Percentiles rank a stretch among this genome's conserved stretches.
phyloP scores from a whole-genome alignment of 2,888 invertebrate species.

The Apantesis nais region DNA sequence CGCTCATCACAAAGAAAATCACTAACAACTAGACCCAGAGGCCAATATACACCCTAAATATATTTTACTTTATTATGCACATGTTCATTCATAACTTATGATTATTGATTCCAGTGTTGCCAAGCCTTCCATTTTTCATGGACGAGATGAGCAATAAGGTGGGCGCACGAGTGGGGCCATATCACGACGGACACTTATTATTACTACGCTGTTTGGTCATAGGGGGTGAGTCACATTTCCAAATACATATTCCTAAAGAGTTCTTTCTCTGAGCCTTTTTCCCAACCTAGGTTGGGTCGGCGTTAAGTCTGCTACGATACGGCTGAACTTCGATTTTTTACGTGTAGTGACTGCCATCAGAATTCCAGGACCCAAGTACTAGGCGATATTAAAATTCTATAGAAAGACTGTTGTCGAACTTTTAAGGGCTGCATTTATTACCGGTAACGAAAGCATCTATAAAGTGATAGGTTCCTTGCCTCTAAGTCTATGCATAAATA shows the following conservation, averaged over 20 bases:
- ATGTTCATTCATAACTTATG: neutral
- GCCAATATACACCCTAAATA: neutral
- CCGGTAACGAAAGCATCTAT: no score
- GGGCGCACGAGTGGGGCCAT: conserved; percentile 80
- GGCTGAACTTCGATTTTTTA: no score
- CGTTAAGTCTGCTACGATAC: no score
- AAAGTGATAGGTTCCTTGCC: neutral
- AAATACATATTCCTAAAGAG: neutral
- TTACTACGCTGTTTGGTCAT: conserved; percentile 84
- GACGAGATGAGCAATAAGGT: conserved; percentile 80
- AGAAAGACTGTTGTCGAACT: no score
- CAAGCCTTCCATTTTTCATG: conserved; percentile 80
- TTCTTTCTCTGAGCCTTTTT: no score
- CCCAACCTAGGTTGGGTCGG: no score
- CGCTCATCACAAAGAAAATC: no score
- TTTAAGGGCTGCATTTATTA: no score
- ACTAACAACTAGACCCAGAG: no score
- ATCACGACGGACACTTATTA: conserved; percentile 85
- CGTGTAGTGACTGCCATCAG: no score
- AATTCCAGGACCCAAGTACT: no score
- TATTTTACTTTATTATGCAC: neutral
- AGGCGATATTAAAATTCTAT: no score
- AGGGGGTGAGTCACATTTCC: conserved; percentile 76
- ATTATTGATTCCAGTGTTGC: conserved; percentile 68
- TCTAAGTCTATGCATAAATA: neutral